A percentile compares a stretch with the other conserved stretches of the same genome.
phyloP scores from a whole-genome alignment of 2,888 invertebrate genomes.

The Melanostoma mellinum region DNA sequence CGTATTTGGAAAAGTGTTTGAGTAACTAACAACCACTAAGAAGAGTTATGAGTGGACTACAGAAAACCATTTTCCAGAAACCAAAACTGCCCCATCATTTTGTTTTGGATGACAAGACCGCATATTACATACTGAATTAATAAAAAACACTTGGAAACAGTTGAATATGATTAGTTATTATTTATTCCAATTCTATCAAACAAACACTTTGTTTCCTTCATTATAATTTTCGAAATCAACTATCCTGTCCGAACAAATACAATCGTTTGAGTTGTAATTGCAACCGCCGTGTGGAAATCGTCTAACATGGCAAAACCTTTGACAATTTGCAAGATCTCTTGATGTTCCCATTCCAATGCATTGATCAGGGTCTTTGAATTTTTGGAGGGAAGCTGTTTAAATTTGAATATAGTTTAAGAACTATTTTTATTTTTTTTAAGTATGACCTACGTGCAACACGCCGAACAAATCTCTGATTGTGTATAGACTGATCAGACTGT shows the following conservation, averaged over 20 bases:
- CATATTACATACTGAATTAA: too few species aligned
- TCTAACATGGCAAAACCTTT: conserved; percentile 32
- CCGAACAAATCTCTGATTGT: conserved; percentile 18
- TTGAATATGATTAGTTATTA: too few species aligned
- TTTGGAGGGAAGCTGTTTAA: conserved; percentile 34
- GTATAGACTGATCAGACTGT: background rate
- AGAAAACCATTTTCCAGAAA: too few species aligned
- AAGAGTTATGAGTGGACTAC: too few species aligned
- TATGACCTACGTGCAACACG: conserved; percentile 27
- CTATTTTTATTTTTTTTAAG: background rate
- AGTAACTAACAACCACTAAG: too few species aligned
- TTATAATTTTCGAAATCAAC: conserved; percentile 44
- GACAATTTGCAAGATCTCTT: conserved; percentile 28
- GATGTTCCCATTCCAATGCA: conserved; percentile 1
- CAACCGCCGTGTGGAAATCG: conserved; percentile 33
- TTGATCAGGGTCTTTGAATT: conserved; percentile 11
- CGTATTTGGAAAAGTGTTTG: too few species aligned
- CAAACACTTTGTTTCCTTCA: conserved; percentile 10
- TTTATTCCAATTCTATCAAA: background rate
- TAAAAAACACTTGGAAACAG: too few species aligned
- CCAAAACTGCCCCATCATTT: too few species aligned
- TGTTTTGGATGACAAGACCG: too few species aligned
- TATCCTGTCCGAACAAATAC: conserved; percentile 43
- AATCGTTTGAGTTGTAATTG: conserved; percentile 20
- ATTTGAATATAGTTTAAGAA: background rate